Evolutionary conservation across 1,140 invertebrate species (phyloP).

Genomic region (Leptinotarsa undecemlineata): DNA sequence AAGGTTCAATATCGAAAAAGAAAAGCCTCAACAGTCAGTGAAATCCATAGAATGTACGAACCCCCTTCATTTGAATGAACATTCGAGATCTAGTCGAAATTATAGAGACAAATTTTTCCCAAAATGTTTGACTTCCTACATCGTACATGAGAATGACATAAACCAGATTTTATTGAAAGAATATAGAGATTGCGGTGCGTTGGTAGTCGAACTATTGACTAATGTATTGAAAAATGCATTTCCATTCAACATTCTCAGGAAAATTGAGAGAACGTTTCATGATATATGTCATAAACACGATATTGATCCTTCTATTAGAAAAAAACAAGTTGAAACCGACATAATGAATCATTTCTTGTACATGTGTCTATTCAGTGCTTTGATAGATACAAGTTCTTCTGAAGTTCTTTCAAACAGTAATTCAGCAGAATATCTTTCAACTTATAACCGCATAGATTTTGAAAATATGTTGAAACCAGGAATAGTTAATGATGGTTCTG

Average conservation of each 20-base stretch:
- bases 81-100: not conserved
- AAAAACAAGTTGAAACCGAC: not conserved
- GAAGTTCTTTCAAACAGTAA: not conserved
- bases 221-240: constrained; percentile 19
- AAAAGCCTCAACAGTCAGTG: not conserved
- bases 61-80: not conserved
- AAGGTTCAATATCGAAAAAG: constrained; percentile 8
- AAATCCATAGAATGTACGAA: not conserved
- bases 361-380: constrained; percentile 27
- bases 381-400: constrained; percentile 1
- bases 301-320: constrained; percentile 22
- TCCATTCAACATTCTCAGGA: constrained; percentile 1
- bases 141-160: constrained; percentile 32
- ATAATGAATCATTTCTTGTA: constrained; percentile 33
- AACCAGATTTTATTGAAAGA: constrained; percentile 27
- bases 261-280: not conserved
- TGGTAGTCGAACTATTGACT: constrained; percentile 9
- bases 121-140: constrained; percentile 8
- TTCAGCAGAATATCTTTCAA: constrained; percentile 24
- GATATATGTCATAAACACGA: constrained; percentile 38
- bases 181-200: constrained; percentile 26
- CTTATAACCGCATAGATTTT: constrained; percentile 22
- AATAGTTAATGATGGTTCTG: not conserved
- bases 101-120: not conserved
- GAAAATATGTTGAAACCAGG: constrained; percentile 12